Evolutionary conservation across 2,113 vertebrate genomes (phyloP), one percentile per base, ranked within the genome.

Genomic region (Cephalopterus ornatus): DNA sequence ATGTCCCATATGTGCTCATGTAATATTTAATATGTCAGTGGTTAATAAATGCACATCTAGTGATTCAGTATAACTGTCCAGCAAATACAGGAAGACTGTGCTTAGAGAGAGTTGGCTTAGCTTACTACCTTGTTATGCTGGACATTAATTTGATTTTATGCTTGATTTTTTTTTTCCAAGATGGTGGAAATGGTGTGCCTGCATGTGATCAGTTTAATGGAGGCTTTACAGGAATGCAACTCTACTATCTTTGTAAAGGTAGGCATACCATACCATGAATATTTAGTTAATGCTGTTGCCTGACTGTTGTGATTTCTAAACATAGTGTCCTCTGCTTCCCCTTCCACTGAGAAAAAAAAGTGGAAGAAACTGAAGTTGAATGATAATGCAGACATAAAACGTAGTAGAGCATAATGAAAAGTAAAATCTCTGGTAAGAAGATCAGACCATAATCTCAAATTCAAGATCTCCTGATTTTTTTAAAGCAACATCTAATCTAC

Each of bases 151-250:
- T 94, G n/a, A 24, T 73, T 67, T 21, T 91, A 22, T 4, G 3
- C 32, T 70, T 95, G 14, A 42, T 88, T 96, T 89, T 85, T 96
- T 75, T 76, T 81, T 93, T 92, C 71, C 97, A 99, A 99, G 99
- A 99, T 99, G 99, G 99, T 99, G 28, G 99, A 99, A 96, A 99
- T 99, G 99, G 99, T 99, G 88, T 99, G 99, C 96, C 98, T 99
- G 95, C 99, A 99, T 96, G 99, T 99, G 96, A 99, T 99, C 95
- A 99, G 99, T 93, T 98, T 99, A 97, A 99, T 99, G 99, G 99
- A 99, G 95, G 99, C 99, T 61, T 98, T 99, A 87, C 99, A 99
- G 97, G 99, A 99, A 93, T 99, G 99, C 97, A 99, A 99, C 97
- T 99, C 99, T 70, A 99, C 99, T 71, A 99, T 99, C 97, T 99